Evolutionary conservation across 2,797 vertebrate species (phyloP).

Genomic region (Spheniscus humboldti): DNA sequence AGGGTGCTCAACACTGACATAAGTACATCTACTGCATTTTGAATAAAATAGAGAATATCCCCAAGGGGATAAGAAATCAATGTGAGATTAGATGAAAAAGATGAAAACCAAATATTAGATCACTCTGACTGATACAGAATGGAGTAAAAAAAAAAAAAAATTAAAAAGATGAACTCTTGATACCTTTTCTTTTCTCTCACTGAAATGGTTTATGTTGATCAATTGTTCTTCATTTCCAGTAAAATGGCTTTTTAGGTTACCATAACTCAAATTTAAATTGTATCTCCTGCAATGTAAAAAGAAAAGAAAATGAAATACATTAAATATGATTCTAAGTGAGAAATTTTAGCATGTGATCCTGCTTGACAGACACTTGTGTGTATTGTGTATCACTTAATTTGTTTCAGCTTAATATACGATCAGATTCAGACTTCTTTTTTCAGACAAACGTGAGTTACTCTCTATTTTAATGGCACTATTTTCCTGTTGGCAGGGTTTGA

Average conservation of each 20-base stretch:
- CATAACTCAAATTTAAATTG: neutral
- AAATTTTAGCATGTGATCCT: neutral
- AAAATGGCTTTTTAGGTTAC: neutral
- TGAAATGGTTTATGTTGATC: neutral
- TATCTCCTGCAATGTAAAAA: neutral
- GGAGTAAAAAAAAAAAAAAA: neutral
- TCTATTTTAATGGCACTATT: neutral
- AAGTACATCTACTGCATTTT: neutral
- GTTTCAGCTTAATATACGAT: neutral
- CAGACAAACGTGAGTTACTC: neutral
- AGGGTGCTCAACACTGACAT: neutral
- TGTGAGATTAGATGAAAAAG: neutral
- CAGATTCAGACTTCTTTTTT: neutral
- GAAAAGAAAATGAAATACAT: neutral
- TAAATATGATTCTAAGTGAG: neutral
- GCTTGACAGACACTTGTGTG: neutral
- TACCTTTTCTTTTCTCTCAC: neutral
- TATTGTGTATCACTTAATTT: neutral
- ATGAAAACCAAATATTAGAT: neutral
- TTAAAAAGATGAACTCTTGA: accelerated
- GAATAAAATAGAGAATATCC: neutral
- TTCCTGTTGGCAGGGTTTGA: neutral
- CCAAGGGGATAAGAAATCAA: neutral
- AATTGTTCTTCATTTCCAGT: neutral
- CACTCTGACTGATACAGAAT: neutral